phyloP scores from a whole-genome alignment of 2,797 vertebrate species.

The Alcedo atthis region DNA sequence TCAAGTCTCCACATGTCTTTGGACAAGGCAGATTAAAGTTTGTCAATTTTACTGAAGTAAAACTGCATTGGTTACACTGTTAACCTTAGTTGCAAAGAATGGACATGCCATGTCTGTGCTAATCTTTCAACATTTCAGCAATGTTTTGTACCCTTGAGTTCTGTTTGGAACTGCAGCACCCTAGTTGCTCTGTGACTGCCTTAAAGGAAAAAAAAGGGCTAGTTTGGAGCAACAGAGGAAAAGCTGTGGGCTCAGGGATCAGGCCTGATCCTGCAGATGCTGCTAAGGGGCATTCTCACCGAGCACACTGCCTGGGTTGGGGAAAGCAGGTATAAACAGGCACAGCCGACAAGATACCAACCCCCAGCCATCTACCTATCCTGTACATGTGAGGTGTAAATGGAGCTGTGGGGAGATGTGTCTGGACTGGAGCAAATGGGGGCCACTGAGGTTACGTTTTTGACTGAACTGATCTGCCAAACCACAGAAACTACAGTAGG shows the following conservation, averaged over 20 bases:
- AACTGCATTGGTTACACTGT: not conserved
- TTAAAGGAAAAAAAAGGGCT: not conserved
- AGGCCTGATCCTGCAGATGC: not conserved
- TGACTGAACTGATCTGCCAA: not conserved
- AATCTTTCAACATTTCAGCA: not conserved
- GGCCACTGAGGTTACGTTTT: not conserved
- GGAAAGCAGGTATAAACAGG: not conserved
- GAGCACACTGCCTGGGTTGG: accelerated
- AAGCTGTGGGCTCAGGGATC: not conserved
- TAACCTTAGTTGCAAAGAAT: not conserved
- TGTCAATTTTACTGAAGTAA: not conserved
- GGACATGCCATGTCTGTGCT: not conserved
- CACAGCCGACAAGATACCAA: not conserved
- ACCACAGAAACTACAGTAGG: not conserved
- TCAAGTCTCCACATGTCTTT: not conserved
- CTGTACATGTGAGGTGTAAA: accelerated
- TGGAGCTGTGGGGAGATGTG: not conserved
- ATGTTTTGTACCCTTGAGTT: not conserved
- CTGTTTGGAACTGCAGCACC: not conserved
- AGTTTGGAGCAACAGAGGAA: not conserved
- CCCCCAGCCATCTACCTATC: not conserved
- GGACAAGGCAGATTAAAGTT: not conserved
- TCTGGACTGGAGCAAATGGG: not conserved
- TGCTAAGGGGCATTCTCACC: not conserved
- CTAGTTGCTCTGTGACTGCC: not conserved